Evolutionary conservation across 2,797 vertebrate species (phyloP).

Genomic region (Danio choprae): DNA sequence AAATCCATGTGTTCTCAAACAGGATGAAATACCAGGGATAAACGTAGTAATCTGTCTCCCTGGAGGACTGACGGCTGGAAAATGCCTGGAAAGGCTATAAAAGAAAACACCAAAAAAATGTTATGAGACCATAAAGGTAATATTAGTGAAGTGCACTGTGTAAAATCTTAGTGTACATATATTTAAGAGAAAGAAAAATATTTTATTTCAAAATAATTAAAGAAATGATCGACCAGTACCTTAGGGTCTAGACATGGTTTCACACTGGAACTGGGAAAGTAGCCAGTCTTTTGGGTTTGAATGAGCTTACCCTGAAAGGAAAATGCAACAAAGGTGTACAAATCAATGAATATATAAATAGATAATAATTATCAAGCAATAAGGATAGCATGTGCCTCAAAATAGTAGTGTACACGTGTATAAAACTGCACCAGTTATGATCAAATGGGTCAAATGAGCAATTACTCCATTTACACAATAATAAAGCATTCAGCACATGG

Average conservation of each 20-base stretch:
- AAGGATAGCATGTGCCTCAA: not conserved
- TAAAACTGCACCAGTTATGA: not conserved
- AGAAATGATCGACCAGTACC: conserved; percentile 72
- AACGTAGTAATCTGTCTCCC: conserved; percentile 89
- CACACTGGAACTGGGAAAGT: conserved; percentile 92
- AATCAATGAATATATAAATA: not conserved
- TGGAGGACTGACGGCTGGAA: conserved; percentile 83
- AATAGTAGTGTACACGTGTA: not conserved
- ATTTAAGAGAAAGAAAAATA: not conserved
- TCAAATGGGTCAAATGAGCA: not conserved
- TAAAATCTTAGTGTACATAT: not conserved
- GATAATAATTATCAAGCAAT: too few relatives aligned
- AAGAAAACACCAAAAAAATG: not conserved
- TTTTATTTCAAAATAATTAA: not conserved
- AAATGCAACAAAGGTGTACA: conserved; percentile 15
- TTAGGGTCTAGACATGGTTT: conserved; percentile 95
- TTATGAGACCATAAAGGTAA: not conserved
- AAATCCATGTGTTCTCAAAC: not conserved
- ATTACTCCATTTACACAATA: not conserved
- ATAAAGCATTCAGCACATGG: not conserved
- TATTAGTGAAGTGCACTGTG: not conserved
- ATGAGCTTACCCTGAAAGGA: conserved; percentile 86
- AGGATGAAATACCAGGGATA: conserved; percentile 88
- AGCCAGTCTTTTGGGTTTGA: conserved; percentile 89
- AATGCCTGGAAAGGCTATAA: conserved; percentile 82